These are phyloP conservation scores for Caenorhabditis angaria DNA, from an alignment of 2,888 invertebrate species.

Conservation along the genomic window DNA sequence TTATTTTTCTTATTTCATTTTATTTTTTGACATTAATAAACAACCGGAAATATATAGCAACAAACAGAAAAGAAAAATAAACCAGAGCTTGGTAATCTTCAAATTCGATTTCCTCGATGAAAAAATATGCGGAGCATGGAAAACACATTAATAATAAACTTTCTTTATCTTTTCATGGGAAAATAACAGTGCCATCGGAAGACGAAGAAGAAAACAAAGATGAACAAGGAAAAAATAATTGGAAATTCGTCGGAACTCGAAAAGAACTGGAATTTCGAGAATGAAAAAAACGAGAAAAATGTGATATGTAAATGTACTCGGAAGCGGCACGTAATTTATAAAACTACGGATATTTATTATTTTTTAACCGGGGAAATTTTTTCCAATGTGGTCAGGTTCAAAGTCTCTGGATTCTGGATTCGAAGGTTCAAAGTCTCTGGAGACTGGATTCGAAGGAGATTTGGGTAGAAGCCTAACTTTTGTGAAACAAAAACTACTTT, in stretches of 20 bases:
- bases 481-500: too few relatives aligned
- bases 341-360: too few relatives aligned
- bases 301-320: too few relatives aligned
- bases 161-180: neutral
- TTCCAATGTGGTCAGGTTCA: too few relatives aligned
- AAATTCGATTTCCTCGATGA: neutral
- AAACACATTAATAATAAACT: slow-evolving; percentile 1
- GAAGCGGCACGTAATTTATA: too few relatives aligned
- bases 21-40: neutral
- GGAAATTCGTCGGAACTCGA: slow-evolving; percentile 18
- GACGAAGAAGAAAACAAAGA: neutral
- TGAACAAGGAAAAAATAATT: neutral
- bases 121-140: neutral
- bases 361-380: too few relatives aligned
- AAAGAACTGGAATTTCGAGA: neutral
- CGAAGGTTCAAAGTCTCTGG: too few relatives aligned
- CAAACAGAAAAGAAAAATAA: too few relatives aligned
- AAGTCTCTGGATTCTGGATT: too few relatives aligned
- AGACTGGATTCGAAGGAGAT: too few relatives aligned
- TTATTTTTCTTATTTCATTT: neutral
- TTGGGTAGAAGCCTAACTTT: too few relatives aligned
- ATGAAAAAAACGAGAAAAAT: neutral
- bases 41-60: neutral
- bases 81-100: neutral
- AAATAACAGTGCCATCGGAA: slow-evolving; percentile 4